Percentiles rank a stretch among this genome's conserved stretches.
Conservation (phyloP, 2,888 invertebrate genomes). For the Chrysolina haemoptera region DNA sequence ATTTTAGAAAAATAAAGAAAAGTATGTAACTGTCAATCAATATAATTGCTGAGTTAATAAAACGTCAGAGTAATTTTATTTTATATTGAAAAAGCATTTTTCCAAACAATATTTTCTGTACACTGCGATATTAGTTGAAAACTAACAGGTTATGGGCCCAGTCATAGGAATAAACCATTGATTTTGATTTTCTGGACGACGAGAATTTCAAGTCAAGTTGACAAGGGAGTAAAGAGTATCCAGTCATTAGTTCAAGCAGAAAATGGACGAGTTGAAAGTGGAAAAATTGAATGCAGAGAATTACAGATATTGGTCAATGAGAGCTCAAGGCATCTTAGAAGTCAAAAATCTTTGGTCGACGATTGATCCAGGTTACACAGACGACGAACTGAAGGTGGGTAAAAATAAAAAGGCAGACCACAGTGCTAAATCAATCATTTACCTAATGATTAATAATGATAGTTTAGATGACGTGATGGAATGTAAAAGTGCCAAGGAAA, state of each 20-base stretch:
- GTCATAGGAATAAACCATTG: not conserved
- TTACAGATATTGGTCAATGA: not conserved
- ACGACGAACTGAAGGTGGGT: not conserved
- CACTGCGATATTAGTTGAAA: too few species aligned
- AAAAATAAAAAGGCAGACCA: not conserved
- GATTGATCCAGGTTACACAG: not conserved
- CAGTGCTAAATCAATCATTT: not conserved
- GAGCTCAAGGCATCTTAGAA: not conserved
- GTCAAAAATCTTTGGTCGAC: not conserved
- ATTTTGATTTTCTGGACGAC: too few species aligned
- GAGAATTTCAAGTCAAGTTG: not conserved
- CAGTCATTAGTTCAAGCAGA: not conserved
- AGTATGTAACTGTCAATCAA: too few species aligned
- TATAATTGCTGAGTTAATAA: too few species aligned
- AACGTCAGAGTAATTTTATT: too few species aligned
- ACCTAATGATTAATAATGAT: not conserved
- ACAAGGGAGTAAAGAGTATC: not conserved
- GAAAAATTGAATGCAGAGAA: not conserved
- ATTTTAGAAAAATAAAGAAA: too few species aligned
- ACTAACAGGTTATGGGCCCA: not conserved
- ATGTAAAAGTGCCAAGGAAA: too few species aligned
- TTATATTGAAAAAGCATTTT: too few species aligned
- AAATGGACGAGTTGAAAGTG: too few species aligned
- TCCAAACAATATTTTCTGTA: too few species aligned
- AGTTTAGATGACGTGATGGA: slow-evolving; percentile 6